phyloP scores from a whole-genome alignment of 2,797 vertebrate species.

The Macropodus opercularis region DNA sequence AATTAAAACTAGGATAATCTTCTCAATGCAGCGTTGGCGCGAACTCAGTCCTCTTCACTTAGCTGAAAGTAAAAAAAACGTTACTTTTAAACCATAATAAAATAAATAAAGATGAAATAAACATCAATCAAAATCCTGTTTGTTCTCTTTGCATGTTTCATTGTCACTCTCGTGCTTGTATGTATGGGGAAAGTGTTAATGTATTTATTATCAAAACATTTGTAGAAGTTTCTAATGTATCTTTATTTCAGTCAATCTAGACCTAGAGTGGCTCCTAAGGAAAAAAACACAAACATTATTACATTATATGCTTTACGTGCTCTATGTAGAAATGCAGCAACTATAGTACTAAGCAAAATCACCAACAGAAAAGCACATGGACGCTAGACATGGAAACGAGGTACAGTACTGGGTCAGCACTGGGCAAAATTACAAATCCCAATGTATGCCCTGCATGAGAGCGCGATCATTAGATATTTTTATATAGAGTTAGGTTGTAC shows the following conservation, averaged over 20 bases:
- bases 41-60: slow-evolving; percentile 54
- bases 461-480: not conserved
- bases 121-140: slow-evolving; percentile 1
- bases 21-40: slow-evolving; percentile 51
- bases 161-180: not conserved
- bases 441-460: not conserved
- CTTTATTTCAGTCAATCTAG: not conserved
- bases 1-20: slow-evolving; percentile 68
- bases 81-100: too few relatives aligned
- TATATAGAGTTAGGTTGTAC: not conserved
- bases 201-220: not conserved
- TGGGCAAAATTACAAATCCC: too few relatives aligned
- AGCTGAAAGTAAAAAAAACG: slow-evolving; percentile 50
- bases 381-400: too few relatives aligned
- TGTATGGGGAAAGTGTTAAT: not conserved
- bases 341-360: too few relatives aligned
- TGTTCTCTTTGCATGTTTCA: slow-evolving; percentile 9
- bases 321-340: too few relatives aligned
- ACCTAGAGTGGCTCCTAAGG: not conserved
- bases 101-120: slow-evolving; percentile 28
- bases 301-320: not conserved
- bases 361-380: too few relatives aligned
- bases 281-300: not conserved
- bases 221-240: too few relatives aligned
- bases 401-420: too few relatives aligned